These are phyloP conservation scores for Tolypeutes matacus DNA, from an alignment of 2,797 vertebrate genomes.

Conservation along the genomic window DNA sequence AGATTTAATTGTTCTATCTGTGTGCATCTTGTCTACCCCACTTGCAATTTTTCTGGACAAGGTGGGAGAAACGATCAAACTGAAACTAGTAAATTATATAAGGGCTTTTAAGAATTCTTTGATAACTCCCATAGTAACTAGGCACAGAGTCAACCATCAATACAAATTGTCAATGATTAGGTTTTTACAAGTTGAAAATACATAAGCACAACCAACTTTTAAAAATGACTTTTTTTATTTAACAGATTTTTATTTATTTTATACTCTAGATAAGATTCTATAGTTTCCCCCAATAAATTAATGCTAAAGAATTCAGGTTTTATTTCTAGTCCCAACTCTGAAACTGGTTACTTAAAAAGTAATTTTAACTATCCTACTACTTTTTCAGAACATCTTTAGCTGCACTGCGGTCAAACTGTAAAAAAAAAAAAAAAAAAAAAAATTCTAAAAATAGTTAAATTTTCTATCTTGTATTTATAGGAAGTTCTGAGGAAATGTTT, in stretches of 20 bases:
- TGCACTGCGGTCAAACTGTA: background rate
- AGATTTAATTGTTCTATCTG: background rate
- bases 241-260: background rate
- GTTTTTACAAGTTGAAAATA: background rate
- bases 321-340: background rate
- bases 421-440: background rate
- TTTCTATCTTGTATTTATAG: background rate
- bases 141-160: background rate
- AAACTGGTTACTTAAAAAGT: background rate
- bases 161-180: background rate
- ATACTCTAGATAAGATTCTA: background rate
- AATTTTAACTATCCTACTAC: background rate
- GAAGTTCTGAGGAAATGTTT: background rate
- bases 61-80: background rate
- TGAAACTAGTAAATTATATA: background rate
- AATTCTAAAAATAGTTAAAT: constrained; percentile 14
- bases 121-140: background rate
- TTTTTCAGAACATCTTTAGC: background rate
- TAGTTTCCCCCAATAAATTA: background rate
- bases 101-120: constrained; percentile 15
- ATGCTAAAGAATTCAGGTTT: background rate
- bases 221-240: constrained; percentile 14
- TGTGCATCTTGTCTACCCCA: background rate
- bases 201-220: background rate
- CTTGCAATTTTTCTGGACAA: constrained; percentile 22